Evolutionary conservation across 2,888 invertebrate genomes (phyloP).

Genomic region (Conomelus anceps): DNA sequence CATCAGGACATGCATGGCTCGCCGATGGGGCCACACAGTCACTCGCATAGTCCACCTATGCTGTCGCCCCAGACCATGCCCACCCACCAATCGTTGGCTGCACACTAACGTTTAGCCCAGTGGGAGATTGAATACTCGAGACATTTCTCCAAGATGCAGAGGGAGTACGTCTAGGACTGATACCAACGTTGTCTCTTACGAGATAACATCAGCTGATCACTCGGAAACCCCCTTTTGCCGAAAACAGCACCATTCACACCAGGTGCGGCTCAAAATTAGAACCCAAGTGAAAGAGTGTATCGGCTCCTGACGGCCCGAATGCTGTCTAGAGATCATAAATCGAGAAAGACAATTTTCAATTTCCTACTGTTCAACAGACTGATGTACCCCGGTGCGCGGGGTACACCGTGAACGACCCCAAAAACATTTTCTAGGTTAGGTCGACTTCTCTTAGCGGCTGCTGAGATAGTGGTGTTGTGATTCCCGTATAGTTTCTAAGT

Average conservation of each 20-base stretch:
- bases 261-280: neutral
- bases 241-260: no score
- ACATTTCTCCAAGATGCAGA: constrained; percentile 37
- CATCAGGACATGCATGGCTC: constrained; percentile 79
- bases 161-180: constrained; percentile 33
- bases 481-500: neutral
- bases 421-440: neutral
- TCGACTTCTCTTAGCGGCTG: neutral
- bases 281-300: neutral
- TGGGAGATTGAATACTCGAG: constrained; percentile 39
- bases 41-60: constrained; percentile 70
- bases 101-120: constrained; percentile 60
- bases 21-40: constrained; percentile 73
- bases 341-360: constrained; percentile 33
- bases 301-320: neutral
- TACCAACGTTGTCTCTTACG: no score
- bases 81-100: constrained; percentile 67
- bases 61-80: constrained; percentile 69
- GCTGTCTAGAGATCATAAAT: constrained; percentile 24
- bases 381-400: constrained; percentile 21
- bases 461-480: neutral
- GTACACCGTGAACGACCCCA: neutral
- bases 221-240: no score
- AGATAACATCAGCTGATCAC: neutral
- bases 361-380: constrained; percentile 29